A percentile compares a stretch with the other conserved stretches of the same genome.
Conservation (phyloP, 2,888 invertebrate genomes). For the Teinopalpus imperialis region DNA sequence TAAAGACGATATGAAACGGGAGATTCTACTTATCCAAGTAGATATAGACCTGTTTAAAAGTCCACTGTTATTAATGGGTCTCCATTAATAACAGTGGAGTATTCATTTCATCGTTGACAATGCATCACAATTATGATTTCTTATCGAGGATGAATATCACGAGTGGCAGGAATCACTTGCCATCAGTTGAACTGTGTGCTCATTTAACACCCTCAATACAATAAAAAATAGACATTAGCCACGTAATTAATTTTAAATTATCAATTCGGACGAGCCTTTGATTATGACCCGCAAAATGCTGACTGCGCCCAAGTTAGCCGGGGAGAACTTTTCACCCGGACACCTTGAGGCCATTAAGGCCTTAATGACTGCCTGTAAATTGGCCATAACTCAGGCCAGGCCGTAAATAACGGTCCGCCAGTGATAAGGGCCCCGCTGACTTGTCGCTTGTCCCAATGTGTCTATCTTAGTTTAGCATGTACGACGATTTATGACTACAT, state of each 20-base stretch:
- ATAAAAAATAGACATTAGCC: too few relatives aligned
- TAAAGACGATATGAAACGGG: too few relatives aligned
- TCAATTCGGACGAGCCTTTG: slow-evolving; percentile 30
- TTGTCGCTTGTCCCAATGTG: slow-evolving; percentile 69
- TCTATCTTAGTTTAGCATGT: slow-evolving; percentile 75
- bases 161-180: too few relatives aligned
- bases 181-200: too few relatives aligned
- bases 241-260: slow-evolving; percentile 26
- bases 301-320: slow-evolving; percentile 53
- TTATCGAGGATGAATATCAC: too few relatives aligned
- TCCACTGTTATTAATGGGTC: too few relatives aligned
- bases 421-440: slow-evolving; percentile 78
- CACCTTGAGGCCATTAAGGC: slow-evolving; percentile 77
- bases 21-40: too few relatives aligned
- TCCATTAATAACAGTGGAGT: too few relatives aligned
- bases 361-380: slow-evolving; percentile 81
- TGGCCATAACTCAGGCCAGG: slow-evolving; percentile 76
- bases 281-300: slow-evolving; percentile 46
- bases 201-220: too few relatives aligned
- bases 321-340: slow-evolving; percentile 68
- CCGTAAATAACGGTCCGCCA: slow-evolving; percentile 72
- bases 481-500: slow-evolving; percentile 59
- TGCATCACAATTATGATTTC: too few relatives aligned
- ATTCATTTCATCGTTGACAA: too few relatives aligned
- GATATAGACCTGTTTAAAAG: too few relatives aligned